phyloP scores from a whole-genome alignment of 2,888 invertebrate genomes.

The Tromatobia lineatoria region DNA sequence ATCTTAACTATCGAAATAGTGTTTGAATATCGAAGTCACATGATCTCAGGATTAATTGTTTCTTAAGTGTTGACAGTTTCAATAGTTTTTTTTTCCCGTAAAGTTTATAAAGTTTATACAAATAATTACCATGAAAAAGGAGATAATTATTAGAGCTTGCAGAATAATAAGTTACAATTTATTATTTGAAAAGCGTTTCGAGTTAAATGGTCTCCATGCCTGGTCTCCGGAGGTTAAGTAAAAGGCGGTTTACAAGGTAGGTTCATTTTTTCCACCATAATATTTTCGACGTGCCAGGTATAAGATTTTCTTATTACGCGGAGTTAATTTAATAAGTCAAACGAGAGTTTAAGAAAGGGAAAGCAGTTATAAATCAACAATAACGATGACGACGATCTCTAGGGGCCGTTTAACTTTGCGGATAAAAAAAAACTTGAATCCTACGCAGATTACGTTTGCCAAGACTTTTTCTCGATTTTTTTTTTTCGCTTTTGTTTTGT shows the following conservation, averaged over 20 bases:
- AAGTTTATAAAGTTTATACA: too few relatives aligned
- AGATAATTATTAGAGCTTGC: too few relatives aligned
- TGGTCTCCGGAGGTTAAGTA: background rate
- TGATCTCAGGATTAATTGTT: too few relatives aligned
- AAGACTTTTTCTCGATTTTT: background rate
- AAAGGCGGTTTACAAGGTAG: background rate
- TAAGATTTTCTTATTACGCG: slow-evolving; percentile 52
- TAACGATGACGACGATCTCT: slow-evolving; percentile 14
- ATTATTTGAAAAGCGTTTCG: too few relatives aligned
- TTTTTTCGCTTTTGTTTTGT: too few relatives aligned
- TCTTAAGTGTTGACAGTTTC: too few relatives aligned
- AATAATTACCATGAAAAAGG: too few relatives aligned
- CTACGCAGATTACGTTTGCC: background rate
- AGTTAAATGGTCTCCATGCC: background rate
- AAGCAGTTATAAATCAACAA: slow-evolving; percentile 37
- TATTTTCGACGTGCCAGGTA: slow-evolving; percentile 40
- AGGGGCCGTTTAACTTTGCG: slow-evolving; percentile 1
- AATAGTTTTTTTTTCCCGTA: too few relatives aligned
- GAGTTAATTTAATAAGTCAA: slow-evolving; percentile 54
- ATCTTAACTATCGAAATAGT: too few relatives aligned
- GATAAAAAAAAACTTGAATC: background rate
- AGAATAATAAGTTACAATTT: too few relatives aligned
- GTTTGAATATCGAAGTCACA: too few relatives aligned
- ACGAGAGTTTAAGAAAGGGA: slow-evolving; percentile 9
- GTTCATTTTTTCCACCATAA: slow-evolving; percentile 24